phyloP scores from a whole-genome alignment of 2,888 invertebrate genomes.

The Lamproptera curius region DNA sequence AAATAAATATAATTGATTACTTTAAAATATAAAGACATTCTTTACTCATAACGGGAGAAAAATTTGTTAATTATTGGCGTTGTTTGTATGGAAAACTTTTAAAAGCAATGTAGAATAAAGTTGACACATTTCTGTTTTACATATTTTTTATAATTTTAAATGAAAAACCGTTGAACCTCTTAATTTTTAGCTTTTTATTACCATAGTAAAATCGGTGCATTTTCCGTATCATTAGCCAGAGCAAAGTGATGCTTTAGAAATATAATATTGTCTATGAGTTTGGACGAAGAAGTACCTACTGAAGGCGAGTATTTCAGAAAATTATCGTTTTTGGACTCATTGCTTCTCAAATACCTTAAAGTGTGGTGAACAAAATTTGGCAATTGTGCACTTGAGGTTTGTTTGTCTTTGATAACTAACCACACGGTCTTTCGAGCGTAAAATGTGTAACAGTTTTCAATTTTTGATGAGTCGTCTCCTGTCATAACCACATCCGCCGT shows the following conservation, averaged over 20 bases:
- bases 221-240: conserved; percentile 8
- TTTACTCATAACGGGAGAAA: too few relatives aligned
- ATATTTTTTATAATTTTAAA: too few relatives aligned
- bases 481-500: conserved; percentile 63
- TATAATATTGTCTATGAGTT: conserved; percentile 45
- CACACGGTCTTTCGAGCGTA: conserved; percentile 12
- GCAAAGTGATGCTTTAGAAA: conserved; percentile 13
- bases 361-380: conserved; percentile 7
- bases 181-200: too few relatives aligned
- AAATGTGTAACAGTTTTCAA: conserved; percentile 25
- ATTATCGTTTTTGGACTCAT: conserved; percentile 24
- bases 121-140: too few relatives aligned
- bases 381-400: conserved; percentile 10
- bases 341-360: conserved; percentile 20
- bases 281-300: conserved; percentile 33
- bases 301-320: conserved; percentile 48
- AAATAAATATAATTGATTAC: too few relatives aligned
- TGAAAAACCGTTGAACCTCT: too few relatives aligned
- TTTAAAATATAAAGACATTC: too few relatives aligned
- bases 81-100: too few relatives aligned
- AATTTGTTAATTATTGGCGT: too few relatives aligned
- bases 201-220: conserved; percentile 12
- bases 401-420: conserved; percentile 4
- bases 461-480: conserved; percentile 61
- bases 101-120: too few relatives aligned